phyloP scores from a whole-genome alignment of 2,797 vertebrate genomes.

The Euthynnus affinis region DNA sequence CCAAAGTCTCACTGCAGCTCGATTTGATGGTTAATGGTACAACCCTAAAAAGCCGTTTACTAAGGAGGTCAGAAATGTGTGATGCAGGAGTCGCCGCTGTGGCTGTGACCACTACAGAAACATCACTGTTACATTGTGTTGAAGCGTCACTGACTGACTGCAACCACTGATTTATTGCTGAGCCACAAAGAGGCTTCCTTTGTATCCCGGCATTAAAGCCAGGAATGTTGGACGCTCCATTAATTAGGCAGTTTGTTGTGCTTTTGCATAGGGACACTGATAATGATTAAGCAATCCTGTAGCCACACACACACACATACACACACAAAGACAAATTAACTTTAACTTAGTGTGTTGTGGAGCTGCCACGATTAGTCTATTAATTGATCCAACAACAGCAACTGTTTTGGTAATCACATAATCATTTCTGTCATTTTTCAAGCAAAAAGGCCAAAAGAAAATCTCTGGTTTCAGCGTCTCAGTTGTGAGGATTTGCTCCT shows the following conservation, averaged over 20 bases:
- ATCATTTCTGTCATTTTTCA: too few species aligned
- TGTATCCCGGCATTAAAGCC: conserved; percentile 78
- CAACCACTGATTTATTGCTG: conserved; percentile 81
- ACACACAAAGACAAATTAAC: neutral
- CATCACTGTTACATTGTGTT: conserved; percentile 74
- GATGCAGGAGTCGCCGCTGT: conserved; percentile 43
- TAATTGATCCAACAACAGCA: too few species aligned
- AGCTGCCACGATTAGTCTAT: too few species aligned
- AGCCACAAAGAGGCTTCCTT: conserved; percentile 73
- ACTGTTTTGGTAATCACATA: too few species aligned
- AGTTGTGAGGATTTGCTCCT: too few species aligned
- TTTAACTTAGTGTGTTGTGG: too few species aligned
- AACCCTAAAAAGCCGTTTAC: conserved; percentile 42
- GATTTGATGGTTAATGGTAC: conserved; percentile 53
- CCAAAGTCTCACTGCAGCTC: neutral
- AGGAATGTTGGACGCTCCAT: conserved; percentile 83
- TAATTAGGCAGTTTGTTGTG: conserved; percentile 78
- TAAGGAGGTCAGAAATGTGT: conserved; percentile 57
- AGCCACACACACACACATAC: conserved; percentile 30
- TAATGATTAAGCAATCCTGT: conserved; percentile 79
- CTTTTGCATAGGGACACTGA: conserved; percentile 59
- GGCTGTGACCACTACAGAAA: conserved; percentile 49
- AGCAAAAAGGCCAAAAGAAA: neutral
- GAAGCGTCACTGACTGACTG: conserved; percentile 71
- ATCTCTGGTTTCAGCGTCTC: too few species aligned